Conservation (phyloP, 2,888 invertebrate genomes). For the Lypha dubia region DNA sequence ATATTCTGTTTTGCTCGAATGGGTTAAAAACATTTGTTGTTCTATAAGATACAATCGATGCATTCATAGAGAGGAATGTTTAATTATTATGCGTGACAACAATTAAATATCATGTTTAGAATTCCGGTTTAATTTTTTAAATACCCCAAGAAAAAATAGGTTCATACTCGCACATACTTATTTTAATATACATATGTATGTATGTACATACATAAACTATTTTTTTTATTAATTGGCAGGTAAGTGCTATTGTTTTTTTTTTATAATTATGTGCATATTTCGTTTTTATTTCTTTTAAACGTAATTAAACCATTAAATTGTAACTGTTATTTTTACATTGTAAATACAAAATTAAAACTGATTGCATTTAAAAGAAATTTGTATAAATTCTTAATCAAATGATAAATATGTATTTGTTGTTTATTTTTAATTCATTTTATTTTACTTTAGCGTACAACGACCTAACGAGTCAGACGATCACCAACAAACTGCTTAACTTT, state of each 20-base stretch:
- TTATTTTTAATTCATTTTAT: constrained; percentile 9
- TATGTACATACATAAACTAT: not conserved
- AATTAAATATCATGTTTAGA: constrained; percentile 27
- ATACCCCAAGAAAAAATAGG: no score
- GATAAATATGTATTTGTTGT: not conserved
- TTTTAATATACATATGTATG: not conserved
- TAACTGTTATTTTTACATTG: not conserved
- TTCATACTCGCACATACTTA: no score
- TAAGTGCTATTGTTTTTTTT: not conserved
- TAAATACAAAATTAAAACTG: not conserved
- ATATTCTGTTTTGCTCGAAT: not conserved
- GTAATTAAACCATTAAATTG: not conserved
- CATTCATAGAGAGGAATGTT: not conserved
- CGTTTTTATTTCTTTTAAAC: not conserved
- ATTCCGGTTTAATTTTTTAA: constrained; percentile 42
- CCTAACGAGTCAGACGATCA: constrained; percentile 57
- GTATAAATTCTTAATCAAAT: not conserved
- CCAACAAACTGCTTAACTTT: constrained; percentile 50
- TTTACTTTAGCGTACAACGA: constrained; percentile 55
- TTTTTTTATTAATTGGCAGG: no score
- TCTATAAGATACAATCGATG: not conserved
- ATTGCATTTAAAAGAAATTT: not conserved
- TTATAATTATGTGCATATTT: not conserved
- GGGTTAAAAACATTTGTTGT: not conserved
- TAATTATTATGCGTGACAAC: constrained; percentile 23